Evolutionary conservation across 1,140 invertebrate genomes (phyloP).

Genomic region (Hesperophylax magnus): DNA sequence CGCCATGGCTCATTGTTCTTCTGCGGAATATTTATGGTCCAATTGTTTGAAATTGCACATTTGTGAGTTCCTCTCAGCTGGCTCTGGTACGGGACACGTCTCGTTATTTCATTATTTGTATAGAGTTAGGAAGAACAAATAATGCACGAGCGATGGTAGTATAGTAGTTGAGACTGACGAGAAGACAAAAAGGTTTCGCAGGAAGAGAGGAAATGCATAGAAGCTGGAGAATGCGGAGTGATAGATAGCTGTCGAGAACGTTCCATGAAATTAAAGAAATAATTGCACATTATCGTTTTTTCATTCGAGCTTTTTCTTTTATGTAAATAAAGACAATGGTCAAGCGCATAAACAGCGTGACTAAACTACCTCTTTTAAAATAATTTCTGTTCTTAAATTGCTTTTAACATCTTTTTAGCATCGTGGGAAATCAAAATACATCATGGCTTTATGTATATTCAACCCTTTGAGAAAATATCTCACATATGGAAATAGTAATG

Average conservation of each 20-base stretch:
- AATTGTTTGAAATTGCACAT: slow-evolving; percentile 51
- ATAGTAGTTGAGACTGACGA: background rate
- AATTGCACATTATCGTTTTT: slow-evolving; percentile 48
- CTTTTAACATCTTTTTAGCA: too few relatives aligned
- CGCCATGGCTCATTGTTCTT: slow-evolving; percentile 29
- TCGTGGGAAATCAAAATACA: too few relatives aligned
- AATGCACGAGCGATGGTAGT: background rate
- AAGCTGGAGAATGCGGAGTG: slow-evolving; percentile 31
- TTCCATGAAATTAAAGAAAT: slow-evolving; percentile 50
- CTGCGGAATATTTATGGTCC: slow-evolving; percentile 48
- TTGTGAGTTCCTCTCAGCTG: slow-evolving; percentile 18
- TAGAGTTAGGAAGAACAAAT: background rate
- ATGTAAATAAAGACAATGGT: slow-evolving; percentile 28
- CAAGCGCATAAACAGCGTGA: slow-evolving; percentile 21
- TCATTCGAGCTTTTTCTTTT: slow-evolving; percentile 18
- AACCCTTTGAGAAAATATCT: too few relatives aligned
- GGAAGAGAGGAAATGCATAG: slow-evolving; percentile 33
- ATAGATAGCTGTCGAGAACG: slow-evolving; percentile 42
- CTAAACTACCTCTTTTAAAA: background rate
- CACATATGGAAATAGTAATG: too few relatives aligned
- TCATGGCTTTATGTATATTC: too few relatives aligned
- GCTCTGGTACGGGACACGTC: background rate
- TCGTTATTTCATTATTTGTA: slow-evolving; percentile 11
- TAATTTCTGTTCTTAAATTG: too few relatives aligned
- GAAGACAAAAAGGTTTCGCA: slow-evolving; percentile 26